Base-by-base conservation (phyloP, 1,140 invertebrate species). In the Diploscapter pachys region DNA sequence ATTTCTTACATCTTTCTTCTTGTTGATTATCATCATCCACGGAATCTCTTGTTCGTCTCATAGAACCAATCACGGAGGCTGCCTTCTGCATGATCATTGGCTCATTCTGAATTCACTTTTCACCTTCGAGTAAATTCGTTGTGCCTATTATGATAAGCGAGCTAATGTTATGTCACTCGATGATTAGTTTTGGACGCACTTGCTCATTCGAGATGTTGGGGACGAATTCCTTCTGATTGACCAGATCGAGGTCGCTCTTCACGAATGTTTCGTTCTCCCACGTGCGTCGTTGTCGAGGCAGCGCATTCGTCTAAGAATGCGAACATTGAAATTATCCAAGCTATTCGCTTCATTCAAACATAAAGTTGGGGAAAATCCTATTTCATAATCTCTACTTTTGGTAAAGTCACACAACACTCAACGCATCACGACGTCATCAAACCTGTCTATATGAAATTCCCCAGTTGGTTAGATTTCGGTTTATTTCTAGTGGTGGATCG, bases 381-480 rank as follows among this genome's bases (percentile, higher is more conserved):
- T 31, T 31, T 31, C 31, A 31, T 31, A 31, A 31, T 31, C 31
- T 31, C 31, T 31, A 31, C 31, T 31, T 31, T 31, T 31, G 31
- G 31, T 31, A 31, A 31, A 31, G 31, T 31, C 31, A 31, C 31
- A 31, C 31, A 31, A 31, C 31, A 31, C 31, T 31, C 31, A 31
- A 31, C 31, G 31, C 31, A 31, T 31, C 31, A 31, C 31, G 31
- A 31, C 31, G 31, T 31, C 31, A 31, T 31, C 31, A 31, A 31
- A 31, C 31, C 31, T 31, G 31, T 31, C 31, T 31, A 31, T 31
- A 31, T 31, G 83, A 81, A 65, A 85, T 71, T 63, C 83, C 82
- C 83, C 82, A 85, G 59, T 85, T 85, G 8, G 81, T 83, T 50
- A 83, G 49, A 62, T 83, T 85, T 65, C 80, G 50, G 64, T 81